Conservation (phyloP, 2,113 vertebrate species). For the Actenoides lindsayi region DNA sequence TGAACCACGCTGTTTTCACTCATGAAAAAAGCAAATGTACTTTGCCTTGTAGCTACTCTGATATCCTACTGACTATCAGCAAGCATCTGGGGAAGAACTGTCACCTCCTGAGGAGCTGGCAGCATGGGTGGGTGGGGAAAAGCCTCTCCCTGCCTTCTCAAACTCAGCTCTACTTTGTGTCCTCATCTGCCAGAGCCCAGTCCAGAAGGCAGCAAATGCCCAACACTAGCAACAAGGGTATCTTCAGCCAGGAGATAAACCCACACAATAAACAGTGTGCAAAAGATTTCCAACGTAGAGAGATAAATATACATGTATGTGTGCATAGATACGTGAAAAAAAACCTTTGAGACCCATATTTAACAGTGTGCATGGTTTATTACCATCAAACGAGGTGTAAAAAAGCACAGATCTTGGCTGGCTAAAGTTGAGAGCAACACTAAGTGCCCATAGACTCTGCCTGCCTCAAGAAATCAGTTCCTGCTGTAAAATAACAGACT, state of each 20-base stretch:
- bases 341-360: neutral
- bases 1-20: neutral
- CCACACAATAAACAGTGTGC: neutral
- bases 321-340: neutral
- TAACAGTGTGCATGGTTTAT: neutral
- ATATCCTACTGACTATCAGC: neutral
- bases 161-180: neutral
- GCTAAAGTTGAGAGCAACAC: conserved; percentile 44
- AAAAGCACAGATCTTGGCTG: conserved; percentile 36
- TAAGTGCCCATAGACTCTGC: conserved; percentile 54
- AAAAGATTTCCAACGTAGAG: neutral
- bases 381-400: conserved; percentile 23
- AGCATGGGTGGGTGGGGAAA: accelerated
- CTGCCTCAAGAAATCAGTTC: conserved; percentile 44
- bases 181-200: neutral
- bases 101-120: neutral
- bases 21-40: neutral
- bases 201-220: neutral
- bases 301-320: accelerated
- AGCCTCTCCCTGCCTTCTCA: neutral
- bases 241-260: neutral
- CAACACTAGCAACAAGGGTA: neutral
- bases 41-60: neutral
- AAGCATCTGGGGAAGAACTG: neutral
- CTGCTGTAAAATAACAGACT: conserved; percentile 71